Percentiles rank a stretch among this genome's conserved stretches.
These are phyloP conservation scores for Lumbricus terrestris DNA, from an alignment of 2,888 invertebrate genomes.

Conservation along the genomic window DNA sequence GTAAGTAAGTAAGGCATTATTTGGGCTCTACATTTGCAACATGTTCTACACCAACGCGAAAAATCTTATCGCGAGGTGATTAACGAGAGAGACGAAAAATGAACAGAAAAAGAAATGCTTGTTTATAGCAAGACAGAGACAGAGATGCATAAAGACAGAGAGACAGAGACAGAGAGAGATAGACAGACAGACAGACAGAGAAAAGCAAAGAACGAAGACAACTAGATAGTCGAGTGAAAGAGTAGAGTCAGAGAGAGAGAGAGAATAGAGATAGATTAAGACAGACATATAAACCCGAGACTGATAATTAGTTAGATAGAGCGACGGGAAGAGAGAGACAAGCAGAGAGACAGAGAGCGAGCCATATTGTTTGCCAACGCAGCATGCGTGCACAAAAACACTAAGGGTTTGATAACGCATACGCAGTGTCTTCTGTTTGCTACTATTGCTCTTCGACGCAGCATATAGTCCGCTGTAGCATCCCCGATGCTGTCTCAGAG, in stretches of 20 bases:
- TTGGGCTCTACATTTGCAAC: too few species aligned
- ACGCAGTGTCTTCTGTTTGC: not conserved
- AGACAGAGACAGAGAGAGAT: not conserved
- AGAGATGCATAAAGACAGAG: too few species aligned
- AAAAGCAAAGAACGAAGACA: too few species aligned
- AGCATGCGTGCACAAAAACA: not conserved
- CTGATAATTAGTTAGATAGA: not conserved
- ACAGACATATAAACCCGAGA: not conserved
- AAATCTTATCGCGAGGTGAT: too few species aligned
- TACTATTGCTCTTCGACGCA: not conserved
- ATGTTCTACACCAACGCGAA: too few species aligned
- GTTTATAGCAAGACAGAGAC: too few species aligned
- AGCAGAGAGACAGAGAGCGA: too few species aligned
- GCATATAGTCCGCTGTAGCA: not conserved
- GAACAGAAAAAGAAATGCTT: too few species aligned
- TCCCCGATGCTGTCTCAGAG: not conserved
- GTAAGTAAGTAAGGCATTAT: too few species aligned
- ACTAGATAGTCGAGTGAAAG: too few species aligned
- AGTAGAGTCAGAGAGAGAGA: not conserved
- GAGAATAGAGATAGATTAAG: not conserved
- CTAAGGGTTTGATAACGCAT: not conserved
- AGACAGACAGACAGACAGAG: not conserved
- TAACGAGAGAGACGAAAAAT: too few species aligned
- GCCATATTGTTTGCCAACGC: too few species aligned
- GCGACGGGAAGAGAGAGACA: not conserved